Base-by-base conservation (phyloP, 2,888 invertebrate species). In the Drosophila niveifrons region DNA sequence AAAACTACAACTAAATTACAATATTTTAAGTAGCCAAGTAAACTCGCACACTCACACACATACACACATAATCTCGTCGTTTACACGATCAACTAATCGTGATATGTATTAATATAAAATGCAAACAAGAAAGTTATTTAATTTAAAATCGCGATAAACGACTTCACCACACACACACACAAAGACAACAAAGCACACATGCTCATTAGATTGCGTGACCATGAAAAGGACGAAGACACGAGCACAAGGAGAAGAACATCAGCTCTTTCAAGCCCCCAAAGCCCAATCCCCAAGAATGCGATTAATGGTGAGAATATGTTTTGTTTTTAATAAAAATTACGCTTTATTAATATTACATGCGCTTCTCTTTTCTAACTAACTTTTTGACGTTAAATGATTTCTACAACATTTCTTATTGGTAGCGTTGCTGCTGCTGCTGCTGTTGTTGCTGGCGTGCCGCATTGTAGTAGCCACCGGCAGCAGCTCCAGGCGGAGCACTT, bases 241-340 rank as follows among this genome's bases (percentile, higher is more conserved):
- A 36, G 11, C 36, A 36, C 23, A 23, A 31, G 31, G 31, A 31
- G 36, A 36, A n/a, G n/a, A 36, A 6, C 36, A 36, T 43, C 61
- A 41, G 17, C 44, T 51, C 56, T 50, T 23, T 23, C 31, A 46
- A 41, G 59, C 31, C 36, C 36, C 34, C 34, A 39, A 36, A 48
- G 2, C 15, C 15, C 8, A 41, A 18, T 39, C 17, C 61, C 36
- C 29, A 41, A 39, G 23, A 41, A 48, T 11, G 39, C 39, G 13
- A 41, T 41, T 41, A 52, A 53, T 43, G 69, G 72, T 72, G 72
- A 69, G 75, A 78, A 66, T 53, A 23, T 80, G 67, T 67, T 78
- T 74, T 71, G 58, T 73, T 86, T 78, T 78, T 71, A 87, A 84
- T 82, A 84, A 84, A 84, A 84, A 84, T 82, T 84, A 79, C 87